phyloP scores from a whole-genome alignment of 2,113 vertebrate species.

The Dendropsophus ebraccatus region DNA sequence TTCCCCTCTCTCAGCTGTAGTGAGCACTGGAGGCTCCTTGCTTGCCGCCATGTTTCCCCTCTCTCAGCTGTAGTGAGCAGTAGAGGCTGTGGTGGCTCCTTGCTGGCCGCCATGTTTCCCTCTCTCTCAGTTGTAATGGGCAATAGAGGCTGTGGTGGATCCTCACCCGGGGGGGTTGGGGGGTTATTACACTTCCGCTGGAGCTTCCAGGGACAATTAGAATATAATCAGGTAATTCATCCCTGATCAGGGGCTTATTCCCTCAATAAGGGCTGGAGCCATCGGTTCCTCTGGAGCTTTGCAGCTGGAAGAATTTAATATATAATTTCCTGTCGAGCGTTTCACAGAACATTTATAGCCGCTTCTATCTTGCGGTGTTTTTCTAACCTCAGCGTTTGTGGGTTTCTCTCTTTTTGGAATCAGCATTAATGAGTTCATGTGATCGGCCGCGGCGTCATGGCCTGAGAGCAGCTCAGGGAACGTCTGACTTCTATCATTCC shows the following conservation, averaged over 20 bases:
- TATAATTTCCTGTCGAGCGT: slow-evolving; percentile 39
- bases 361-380: slow-evolving; percentile 20
- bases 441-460: neutral
- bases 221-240: neutral
- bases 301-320: slow-evolving; percentile 48
- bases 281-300: neutral
- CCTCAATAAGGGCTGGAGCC: neutral
- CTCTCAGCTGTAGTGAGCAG: no score
- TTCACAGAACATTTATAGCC: slow-evolving; percentile 20
- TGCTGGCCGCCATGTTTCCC: no score
- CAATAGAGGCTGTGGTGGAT: no score
- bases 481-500: neutral
- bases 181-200: neutral
- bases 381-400: neutral
- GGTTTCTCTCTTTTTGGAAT: slow-evolving; percentile 1
- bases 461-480: neutral
- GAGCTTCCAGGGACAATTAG: neutral
- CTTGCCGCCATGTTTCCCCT: no score
- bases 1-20: no score
- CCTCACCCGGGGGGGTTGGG: no score
- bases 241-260: slow-evolving; percentile 17
- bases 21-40: no score
- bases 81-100: no score
- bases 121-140: no score
- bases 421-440: neutral